Evolutionary conservation across 2,888 invertebrate species (phyloP).

Genomic region (Aspidapion aeneum): DNA sequence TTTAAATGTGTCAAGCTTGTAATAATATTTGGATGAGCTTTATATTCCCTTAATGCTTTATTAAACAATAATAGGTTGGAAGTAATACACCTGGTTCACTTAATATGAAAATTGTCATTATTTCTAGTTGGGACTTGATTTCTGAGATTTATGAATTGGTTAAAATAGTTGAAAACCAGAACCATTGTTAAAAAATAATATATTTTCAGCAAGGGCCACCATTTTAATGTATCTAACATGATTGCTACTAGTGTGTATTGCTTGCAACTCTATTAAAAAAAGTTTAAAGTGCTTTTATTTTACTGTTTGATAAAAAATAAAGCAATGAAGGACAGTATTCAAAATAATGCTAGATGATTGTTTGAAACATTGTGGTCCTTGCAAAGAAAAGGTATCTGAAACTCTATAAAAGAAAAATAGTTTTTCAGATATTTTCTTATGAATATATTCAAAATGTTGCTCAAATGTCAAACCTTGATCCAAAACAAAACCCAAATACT

Average conservation of each 20-base stretch:
- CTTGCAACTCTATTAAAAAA: not conserved
- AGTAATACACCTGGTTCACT: no score
- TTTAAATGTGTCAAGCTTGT: not conserved
- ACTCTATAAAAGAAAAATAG: no score
- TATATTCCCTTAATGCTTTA: not conserved
- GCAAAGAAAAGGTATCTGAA: no score
- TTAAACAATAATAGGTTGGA: slow-evolving; percentile 41
- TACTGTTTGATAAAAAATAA: not conserved
- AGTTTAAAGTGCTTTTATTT: not conserved
- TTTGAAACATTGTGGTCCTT: not conserved
- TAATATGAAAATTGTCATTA: no score
- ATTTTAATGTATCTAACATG: not conserved
- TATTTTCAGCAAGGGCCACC: not conserved
- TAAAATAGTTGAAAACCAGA: not conserved
- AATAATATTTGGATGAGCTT: not conserved
- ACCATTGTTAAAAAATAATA: not conserved
- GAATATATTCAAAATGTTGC: not conserved
- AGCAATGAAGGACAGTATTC: not conserved
- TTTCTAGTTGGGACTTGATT: no score
- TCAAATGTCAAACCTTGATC: not conserved
- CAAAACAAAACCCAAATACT: not conserved
- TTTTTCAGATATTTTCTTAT: no score
- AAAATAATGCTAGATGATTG: not conserved
- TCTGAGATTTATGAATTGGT: slow-evolving; percentile 37
- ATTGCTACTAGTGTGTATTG: not conserved